Evolutionary conservation across 1,140 invertebrate genomes (phyloP).

Genomic region (Drosophila hydei): DNA sequence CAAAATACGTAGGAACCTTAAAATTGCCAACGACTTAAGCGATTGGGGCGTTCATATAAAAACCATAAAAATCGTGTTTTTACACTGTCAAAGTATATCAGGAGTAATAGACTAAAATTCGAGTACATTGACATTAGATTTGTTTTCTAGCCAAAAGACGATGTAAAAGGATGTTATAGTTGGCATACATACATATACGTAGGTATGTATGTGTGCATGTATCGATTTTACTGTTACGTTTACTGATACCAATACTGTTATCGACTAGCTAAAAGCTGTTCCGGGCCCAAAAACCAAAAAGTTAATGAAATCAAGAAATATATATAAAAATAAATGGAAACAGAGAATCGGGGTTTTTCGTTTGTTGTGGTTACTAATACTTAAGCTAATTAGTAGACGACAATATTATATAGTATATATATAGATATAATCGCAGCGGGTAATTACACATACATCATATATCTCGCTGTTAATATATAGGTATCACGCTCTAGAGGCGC

Average conservation of each 20-base stretch:
- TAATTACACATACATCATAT: conserved; percentile 16
- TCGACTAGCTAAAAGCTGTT: conserved; percentile 27
- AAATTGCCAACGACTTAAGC: conserved; percentile 81
- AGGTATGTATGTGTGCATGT: conserved; percentile 8
- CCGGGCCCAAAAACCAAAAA: conserved; percentile 28
- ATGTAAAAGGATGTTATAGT: conserved; percentile 30
- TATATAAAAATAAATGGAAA: neutral
- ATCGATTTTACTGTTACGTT: conserved; percentile 17
- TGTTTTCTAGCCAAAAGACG: conserved; percentile 69
- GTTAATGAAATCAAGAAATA: neutral
- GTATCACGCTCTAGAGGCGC: conserved; percentile 28
- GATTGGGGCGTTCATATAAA: conserved; percentile 48
- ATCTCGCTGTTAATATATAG: conserved; percentile 6
- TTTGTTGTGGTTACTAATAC: conserved; percentile 11
- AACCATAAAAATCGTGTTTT: conserved; percentile 53
- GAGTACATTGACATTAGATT: conserved; percentile 77
- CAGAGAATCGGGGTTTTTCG: neutral
- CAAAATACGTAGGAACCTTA: conserved; percentile 69
- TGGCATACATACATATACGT: conserved; percentile 3
- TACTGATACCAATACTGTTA: conserved; percentile 21
- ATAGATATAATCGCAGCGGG: conserved; percentile 17
- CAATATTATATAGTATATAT: conserved; percentile 16
- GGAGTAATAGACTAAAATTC: conserved; percentile 84
- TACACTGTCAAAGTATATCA: conserved; percentile 84
- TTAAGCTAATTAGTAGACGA: conserved; percentile 46